Evolutionary conservation across 1,140 invertebrate species (phyloP), one percentile per base, ranked within the genome.

Genomic region (Eciton burchellii): DNA sequence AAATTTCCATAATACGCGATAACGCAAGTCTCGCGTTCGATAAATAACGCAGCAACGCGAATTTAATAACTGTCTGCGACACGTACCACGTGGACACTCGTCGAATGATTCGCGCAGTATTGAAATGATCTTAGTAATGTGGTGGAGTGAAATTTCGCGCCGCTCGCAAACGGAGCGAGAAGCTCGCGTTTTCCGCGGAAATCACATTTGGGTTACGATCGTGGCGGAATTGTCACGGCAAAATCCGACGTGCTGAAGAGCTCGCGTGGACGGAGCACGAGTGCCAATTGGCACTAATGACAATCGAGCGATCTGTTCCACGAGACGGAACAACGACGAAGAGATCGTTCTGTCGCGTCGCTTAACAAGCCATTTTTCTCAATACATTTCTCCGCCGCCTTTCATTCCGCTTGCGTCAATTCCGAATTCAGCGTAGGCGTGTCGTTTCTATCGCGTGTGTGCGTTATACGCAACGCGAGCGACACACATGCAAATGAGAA

Each of bases 351-450:
- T 11, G 24, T 5, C 19, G 16, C 41, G 45, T 56, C 45, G n/a
- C 77, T 79, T 74, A 43, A 57, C 6, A 76, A 47, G 59, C 26
- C 60, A 45, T 45, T 79, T 68, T 79, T 68, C 21, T 84, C 74
- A 0, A 41, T 63, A 43, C 63, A 41, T n/a, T 63, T 4, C 29
- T n/a, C 24, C 24, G 11, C 16, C 59, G 1, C 8, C 43, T 45
- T 21, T 47, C 74, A 41, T 77, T 79, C 57, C 21, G 71, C 35
- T 84, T 86, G 54, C 74, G 74, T 81, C 74, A 81, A 72, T 49
- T n/a, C 65, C 29, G 59, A 81, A 79, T 85, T 86, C 68, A 72
- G n/a, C 45, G 82, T 65, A 59, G 66, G 49, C 59, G 71, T 83
- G 74, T 9, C 41, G 63, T 41, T 21, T 56, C 35, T 26, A 29